Conservation (phyloP, 2,113 vertebrate genomes). For the Pungitius pungitius region DNA sequence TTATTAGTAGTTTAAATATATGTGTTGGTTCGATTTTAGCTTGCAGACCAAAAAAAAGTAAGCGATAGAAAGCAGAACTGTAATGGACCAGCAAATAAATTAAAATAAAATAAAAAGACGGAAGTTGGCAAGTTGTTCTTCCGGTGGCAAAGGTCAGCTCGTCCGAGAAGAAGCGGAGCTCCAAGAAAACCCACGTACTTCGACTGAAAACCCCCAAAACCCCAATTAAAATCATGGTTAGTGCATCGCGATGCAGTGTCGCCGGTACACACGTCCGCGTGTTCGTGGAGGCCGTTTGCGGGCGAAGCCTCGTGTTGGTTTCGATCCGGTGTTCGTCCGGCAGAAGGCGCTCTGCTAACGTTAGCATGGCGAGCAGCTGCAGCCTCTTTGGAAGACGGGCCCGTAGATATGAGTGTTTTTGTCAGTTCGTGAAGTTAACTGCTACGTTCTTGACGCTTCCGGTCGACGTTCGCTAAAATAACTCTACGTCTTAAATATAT, state of each 20-base stretch:
- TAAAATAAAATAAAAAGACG: not conserved
- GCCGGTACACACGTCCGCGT: rapidly evolving
- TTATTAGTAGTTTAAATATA: not conserved
- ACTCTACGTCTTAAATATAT: not conserved
- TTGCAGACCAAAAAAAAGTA: not conserved
- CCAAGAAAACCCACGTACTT: conserved; percentile 30
- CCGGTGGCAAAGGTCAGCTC: conserved; percentile 59
- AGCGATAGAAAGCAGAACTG: not conserved
- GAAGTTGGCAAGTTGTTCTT: conserved; percentile 40
- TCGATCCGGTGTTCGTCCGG: not conserved
- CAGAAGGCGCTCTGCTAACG: conserved; percentile 18
- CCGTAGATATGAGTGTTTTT: rapidly evolving
- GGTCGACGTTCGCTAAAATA: not conserved
- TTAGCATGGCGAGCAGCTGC: conserved; percentile 49
- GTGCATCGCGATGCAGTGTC: not conserved
- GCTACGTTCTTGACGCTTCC: not conserved
- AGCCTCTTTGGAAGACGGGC: not conserved
- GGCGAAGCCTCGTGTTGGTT: not conserved
- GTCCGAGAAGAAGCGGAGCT: not conserved
- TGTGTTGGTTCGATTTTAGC: not conserved
- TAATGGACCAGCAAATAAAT: not conserved
- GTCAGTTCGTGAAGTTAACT: not conserved
- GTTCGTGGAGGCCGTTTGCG: rapidly evolving
- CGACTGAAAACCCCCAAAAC: not conserved
- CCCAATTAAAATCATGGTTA: conserved; percentile 55